These are phyloP conservation scores for Gobio occitaniae DNA, from an alignment of 2,797 vertebrate genomes.

Conservation along the genomic window DNA sequence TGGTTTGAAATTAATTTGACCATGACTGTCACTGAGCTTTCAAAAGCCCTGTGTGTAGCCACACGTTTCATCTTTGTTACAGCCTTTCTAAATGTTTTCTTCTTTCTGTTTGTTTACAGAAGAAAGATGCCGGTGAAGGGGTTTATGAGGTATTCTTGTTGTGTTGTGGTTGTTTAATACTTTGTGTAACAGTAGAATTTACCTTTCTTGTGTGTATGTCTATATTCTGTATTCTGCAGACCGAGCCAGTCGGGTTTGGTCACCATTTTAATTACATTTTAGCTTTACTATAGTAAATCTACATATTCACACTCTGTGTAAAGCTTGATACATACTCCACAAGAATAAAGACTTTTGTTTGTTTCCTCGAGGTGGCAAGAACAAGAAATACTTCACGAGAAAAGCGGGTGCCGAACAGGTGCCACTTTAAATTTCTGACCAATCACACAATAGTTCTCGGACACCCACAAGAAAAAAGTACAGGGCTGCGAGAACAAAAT, in stretches of 20 bases:
- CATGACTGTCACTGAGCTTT: neutral
- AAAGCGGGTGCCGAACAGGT: too few species aligned
- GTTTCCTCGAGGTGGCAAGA: too few species aligned
- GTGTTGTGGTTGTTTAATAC: neutral
- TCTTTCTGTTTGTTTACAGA: slow-evolving; percentile 49
- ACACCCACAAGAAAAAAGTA: too few species aligned
- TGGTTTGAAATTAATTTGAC: neutral
- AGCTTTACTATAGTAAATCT: too few species aligned
- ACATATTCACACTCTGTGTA: neutral
- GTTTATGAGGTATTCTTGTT: slow-evolving; percentile 58
- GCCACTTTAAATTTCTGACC: too few species aligned
- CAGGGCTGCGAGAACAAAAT: too few species aligned
- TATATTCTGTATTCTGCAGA: neutral
- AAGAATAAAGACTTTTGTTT: too few species aligned
- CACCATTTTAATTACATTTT: too few species aligned
- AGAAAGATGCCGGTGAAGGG: slow-evolving; percentile 30
- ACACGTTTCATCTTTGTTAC: neutral
- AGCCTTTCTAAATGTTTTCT: neutral
- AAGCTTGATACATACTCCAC: too few species aligned
- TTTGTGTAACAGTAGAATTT: neutral
- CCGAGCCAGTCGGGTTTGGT: too few species aligned
- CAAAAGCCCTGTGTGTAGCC: neutral
- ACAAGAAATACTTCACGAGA: too few species aligned
- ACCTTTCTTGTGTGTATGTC: neutral
- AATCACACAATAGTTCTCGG: too few species aligned